Base-by-base conservation (phyloP, 1,140 invertebrate species). In the Nasonia longicornis region DNA sequence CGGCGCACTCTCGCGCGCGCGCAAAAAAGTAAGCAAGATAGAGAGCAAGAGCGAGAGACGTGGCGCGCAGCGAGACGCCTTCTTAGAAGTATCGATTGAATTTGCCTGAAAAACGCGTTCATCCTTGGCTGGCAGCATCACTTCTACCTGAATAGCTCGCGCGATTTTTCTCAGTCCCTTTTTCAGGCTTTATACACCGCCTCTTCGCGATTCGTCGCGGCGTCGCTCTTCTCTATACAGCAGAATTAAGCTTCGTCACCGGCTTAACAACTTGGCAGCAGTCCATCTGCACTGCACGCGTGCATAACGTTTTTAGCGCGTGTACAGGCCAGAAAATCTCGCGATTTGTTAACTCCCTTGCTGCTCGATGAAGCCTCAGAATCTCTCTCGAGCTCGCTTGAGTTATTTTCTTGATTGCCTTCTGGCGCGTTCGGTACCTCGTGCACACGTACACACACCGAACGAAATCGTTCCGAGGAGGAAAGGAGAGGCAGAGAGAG, bases 401-500 rank as follows among this genome's bases (percentile, higher is more conserved):
- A 80, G 64, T 75, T 80, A 77, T 81, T 76, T 81, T 45, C 75
- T 77, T 81, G 67, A 81, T 81, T 81, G 52, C 48, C 69, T 81
- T 77, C 52, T 77, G 67, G 74, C 75, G 31, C 74, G 63, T 52
- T 72, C 10, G 22, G 63, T 42, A 48, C n/a, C 22, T 20, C 42
- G 38, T 22, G 7, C 10, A 73, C 26, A 35, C 48, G 3, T 45
- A 26, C 71, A 26, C 26, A 11, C n/a, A 20, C 14, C 3, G 38
- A 20, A 35, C 48, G 58, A 52, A 52, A 72, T 58, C 48, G 69
- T n/a, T 72, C 16, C 29, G 66, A 42, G 58, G 52, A 31, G n/a
- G 31, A 38, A 58, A 10, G 22, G 26, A 48, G 14, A 38, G 26
- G 45, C 11, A 63, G 26, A 75, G 26, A 75, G 4, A 52, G 26